A percentile compares a stretch with the other conserved stretches of the same genome.
Conservation (phyloP, 2,888 invertebrate genomes). For the Agriopis marginaria region DNA sequence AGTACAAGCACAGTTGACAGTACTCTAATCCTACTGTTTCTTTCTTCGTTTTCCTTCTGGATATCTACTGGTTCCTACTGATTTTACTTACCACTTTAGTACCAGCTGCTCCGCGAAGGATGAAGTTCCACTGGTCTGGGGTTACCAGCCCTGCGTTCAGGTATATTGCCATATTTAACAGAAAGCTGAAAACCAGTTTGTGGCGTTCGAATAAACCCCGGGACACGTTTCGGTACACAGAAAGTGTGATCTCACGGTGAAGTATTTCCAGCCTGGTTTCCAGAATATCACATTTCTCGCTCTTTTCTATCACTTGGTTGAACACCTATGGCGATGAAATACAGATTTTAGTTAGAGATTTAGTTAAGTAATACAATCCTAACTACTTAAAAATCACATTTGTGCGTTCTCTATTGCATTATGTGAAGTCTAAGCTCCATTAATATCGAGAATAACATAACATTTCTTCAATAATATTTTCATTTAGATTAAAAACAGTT, state of each 20-base stretch:
- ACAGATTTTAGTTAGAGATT: neutral
- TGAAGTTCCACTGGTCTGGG: constrained; percentile 90
- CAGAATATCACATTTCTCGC: constrained; percentile 89
- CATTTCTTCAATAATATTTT: too few species aligned
- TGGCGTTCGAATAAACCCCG: constrained; percentile 96
- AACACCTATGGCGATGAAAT: constrained; percentile 87
- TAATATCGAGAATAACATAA: too few species aligned
- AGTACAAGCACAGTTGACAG: too few species aligned
- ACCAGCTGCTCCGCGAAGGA: constrained; percentile 91
- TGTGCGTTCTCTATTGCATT: too few species aligned
- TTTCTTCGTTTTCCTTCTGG: too few species aligned
- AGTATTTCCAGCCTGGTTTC: constrained; percentile 89
- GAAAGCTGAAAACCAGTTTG: constrained; percentile 95
- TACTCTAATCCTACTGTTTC: too few species aligned
- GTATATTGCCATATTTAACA: constrained; percentile 92
- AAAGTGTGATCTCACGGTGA: constrained; percentile 91
- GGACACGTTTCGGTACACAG: constrained; percentile 95
- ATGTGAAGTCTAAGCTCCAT: too few species aligned
- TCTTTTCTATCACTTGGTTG: constrained; percentile 92
- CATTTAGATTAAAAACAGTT: too few species aligned
- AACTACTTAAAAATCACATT: neutral
- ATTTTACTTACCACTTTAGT: constrained; percentile 71
- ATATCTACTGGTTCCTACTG: too few species aligned
- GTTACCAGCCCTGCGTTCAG: constrained; percentile 87
- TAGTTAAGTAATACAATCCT: neutral